Base-by-base conservation (phyloP, 2,888 invertebrate genomes). In the Achlya flavicornis region DNA sequence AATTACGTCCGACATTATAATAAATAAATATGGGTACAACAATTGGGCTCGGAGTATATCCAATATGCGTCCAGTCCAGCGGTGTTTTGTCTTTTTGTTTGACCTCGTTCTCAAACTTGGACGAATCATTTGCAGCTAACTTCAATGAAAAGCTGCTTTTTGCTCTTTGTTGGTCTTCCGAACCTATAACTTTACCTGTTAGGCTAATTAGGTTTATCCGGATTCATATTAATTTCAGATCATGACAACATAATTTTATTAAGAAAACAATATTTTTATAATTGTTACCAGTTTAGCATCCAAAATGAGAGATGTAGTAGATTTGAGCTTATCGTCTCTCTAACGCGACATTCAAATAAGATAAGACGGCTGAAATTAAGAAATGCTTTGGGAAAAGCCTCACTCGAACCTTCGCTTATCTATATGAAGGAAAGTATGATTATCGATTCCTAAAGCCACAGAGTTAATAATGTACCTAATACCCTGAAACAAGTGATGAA, bases 401-500 rank as follows among this genome's bases (percentile, higher is more conserved):
- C n/a, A n/a, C n/a, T n/a, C n/a, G n/a, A n/a, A n/a, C 73, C 70
- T 66, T 19, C 64, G 66, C 70, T 73, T 75, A 75, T 75, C 70
- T 70, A n/a, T n/a, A n/a, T n/a, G n/a, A n/a, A n/a, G n/a, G n/a
- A n/a, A n/a, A n/a, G n/a, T n/a, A n/a, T n/a, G n/a, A n/a, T n/a
- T n/a, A n/a, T n/a, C n/a, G n/a, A n/a, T n/a, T n/a, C n/a, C n/a
- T n/a, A n/a, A n/a, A n/a, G n/a, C n/a, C n/a, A 26, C 26, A 26
- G 26, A 26, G 26, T 26, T 26, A 26, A 26, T 26, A 26, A 26
- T 26, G 2, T 26, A 26, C 26, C n/a, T n/a, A n/a, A n/a, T 26
- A 26, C 26, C 26, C 2, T 2, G 26, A 26, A 26, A 26, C 1
- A 26, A 26, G 26, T 26, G 26, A 26, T 26, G 26, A 26, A 26